Evolutionary conservation across 2,888 invertebrate genomes (phyloP).

Genomic region (Chrysomela aeneicollis): DNA sequence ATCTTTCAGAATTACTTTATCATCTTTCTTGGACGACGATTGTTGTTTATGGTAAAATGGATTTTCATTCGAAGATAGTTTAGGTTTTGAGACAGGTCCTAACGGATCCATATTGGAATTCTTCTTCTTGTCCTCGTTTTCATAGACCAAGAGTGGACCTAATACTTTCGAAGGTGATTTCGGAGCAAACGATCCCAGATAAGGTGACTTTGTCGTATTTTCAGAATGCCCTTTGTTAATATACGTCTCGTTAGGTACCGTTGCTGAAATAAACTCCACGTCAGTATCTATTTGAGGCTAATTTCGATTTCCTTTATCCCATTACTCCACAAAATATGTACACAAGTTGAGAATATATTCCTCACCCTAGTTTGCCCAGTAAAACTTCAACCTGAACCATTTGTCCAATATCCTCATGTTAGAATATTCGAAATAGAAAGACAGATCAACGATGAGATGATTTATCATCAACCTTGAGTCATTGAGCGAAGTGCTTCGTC

Average conservation of each 20-base stretch:
- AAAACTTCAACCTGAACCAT: conserved; percentile 7
- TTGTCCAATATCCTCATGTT: not conserved
- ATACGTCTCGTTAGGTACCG: conserved; percentile 42
- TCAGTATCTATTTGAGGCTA: conserved; percentile 36
- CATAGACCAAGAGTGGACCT: conserved; percentile 57
- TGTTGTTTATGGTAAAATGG: conserved; percentile 46
- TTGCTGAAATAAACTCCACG: conserved; percentile 51
- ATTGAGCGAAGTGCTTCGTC: no score
- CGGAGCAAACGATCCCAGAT: conserved; percentile 38
- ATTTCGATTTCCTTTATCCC: conserved; percentile 22
- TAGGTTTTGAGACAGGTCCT: conserved; percentile 29
- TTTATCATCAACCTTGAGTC: no score
- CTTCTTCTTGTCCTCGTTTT: conserved; percentile 48
- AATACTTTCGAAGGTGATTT: conserved; percentile 55
- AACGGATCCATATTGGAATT: conserved; percentile 34
- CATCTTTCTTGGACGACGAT: conserved; percentile 14
- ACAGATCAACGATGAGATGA: no score
- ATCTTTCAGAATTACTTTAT: conserved; percentile 26
- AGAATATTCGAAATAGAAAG: no score
- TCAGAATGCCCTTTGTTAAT: conserved; percentile 43
- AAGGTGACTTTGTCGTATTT: conserved; percentile 41
- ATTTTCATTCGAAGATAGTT: conserved; percentile 46
- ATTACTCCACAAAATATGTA: conserved; percentile 37
- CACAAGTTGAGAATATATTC: conserved; percentile 38
- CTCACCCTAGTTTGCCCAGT: conserved; percentile 31